phyloP scores from a whole-genome alignment of 2,113 vertebrate genomes.

The Xiphophorus couchianus region DNA sequence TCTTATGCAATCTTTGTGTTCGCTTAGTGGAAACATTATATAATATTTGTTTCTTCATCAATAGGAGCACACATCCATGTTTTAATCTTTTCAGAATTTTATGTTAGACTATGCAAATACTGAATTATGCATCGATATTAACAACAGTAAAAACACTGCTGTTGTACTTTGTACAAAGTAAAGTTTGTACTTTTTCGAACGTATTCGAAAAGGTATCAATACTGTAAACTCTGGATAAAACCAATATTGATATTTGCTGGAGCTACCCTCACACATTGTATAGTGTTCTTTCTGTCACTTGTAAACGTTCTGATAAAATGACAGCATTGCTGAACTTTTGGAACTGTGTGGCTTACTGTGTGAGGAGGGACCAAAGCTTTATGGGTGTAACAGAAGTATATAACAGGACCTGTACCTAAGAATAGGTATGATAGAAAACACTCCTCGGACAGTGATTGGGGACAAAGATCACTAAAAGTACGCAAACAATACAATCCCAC shows the following conservation, averaged over 20 bases:
- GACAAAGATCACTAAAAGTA: background rate
- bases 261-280: background rate
- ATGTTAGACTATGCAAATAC: no score
- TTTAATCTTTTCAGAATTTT: no score
- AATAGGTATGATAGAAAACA: slow-evolving; percentile 63
- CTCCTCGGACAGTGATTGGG: background rate
- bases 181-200: no score
- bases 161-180: no score
- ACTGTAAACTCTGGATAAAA: background rate
- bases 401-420: slow-evolving; percentile 63
- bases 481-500: background rate
- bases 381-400: slow-evolving; percentile 64
- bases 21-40: no score
- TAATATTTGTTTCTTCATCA: no score
- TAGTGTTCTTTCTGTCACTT: background rate
- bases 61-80: no score
- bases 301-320: slow-evolving; percentile 53
- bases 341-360: slow-evolving; percentile 24
- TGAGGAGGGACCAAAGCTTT: slow-evolving; percentile 50
- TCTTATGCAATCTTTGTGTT: no score
- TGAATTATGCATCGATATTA: no score
- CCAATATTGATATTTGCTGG: background rate
- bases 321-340: slow-evolving; percentile 53
- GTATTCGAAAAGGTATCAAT: background rate
- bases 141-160: no score